These are phyloP conservation scores for Fundulus diaphanus DNA, from an alignment of 2,797 vertebrate species.

Conservation along the genomic window DNA sequence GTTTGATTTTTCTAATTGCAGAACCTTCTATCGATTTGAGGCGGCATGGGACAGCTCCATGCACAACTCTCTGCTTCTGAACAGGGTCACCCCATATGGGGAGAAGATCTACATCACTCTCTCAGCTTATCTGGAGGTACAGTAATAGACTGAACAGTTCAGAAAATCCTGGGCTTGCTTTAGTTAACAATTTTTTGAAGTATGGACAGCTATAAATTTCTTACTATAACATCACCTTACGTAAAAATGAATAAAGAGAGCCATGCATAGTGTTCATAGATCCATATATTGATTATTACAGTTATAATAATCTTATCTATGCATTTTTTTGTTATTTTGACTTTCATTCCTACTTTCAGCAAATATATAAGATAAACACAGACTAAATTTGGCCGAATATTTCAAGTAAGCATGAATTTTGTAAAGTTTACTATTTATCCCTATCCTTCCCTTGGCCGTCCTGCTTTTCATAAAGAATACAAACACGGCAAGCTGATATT, in stretches of 20 bases:
- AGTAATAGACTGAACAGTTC: neutral
- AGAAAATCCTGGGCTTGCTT: neutral
- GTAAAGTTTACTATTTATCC: neutral
- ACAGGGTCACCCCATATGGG: slow-evolving; percentile 95
- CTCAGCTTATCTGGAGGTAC: slow-evolving; percentile 95
- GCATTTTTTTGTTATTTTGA: neutral
- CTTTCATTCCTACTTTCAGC: neutral
- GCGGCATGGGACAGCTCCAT: slow-evolving; percentile 98
- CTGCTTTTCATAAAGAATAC: neutral
- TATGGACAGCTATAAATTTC: neutral
- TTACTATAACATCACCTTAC: neutral
- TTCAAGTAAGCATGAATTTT: neutral
- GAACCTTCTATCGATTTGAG: slow-evolving; percentile 97
- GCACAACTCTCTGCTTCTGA: slow-evolving; percentile 98
- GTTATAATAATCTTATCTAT: neutral
- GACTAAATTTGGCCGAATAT: neutral
- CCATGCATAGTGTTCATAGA: neutral
- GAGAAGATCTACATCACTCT: slow-evolving; percentile 99
- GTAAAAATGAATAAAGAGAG: neutral
- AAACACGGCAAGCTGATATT: neutral
- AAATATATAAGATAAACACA: neutral
- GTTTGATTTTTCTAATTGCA: slow-evolving; percentile 58
- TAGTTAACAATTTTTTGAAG: neutral
- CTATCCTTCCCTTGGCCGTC: neutral
- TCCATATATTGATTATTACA: neutral